phyloP scores from a whole-genome alignment of 2,888 invertebrate species.

The Rhagonycha fulva region DNA sequence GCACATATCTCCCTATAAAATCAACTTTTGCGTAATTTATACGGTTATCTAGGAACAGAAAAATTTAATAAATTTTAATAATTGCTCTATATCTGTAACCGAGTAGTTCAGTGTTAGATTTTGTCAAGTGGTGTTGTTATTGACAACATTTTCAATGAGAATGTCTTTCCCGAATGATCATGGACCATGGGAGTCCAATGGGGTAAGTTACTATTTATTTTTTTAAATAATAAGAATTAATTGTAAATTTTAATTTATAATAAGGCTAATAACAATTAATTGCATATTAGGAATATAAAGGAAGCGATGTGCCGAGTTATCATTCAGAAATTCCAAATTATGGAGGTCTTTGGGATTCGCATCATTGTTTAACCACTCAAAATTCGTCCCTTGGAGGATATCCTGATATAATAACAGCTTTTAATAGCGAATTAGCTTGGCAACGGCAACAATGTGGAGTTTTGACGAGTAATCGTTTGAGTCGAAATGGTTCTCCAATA shows the following conservation, averaged over 20 bases:
- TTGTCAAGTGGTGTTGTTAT: neutral
- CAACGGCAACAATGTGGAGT: slow-evolving; percentile 62
- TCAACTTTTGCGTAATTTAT: neutral
- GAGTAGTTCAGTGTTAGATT: neutral
- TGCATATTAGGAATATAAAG: slow-evolving; percentile 33
- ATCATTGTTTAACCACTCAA: slow-evolving; percentile 59
- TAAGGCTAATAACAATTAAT: neutral
- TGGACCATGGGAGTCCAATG: slow-evolving; percentile 51
- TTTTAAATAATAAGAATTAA: neutral
- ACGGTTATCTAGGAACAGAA: neutral
- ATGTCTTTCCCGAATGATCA: slow-evolving; percentile 54
- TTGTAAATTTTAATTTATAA: neutral
- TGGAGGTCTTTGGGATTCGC: slow-evolving; percentile 65
- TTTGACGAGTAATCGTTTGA: slow-evolving; percentile 50
- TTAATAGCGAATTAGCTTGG: slow-evolving; percentile 69
- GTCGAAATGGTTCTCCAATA: slow-evolving; percentile 40
- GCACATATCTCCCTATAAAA: neutral
- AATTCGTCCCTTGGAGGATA: slow-evolving; percentile 66
- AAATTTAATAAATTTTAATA: neutral
- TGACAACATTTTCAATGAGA: slow-evolving; percentile 44
- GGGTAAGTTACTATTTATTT: slow-evolving; percentile 41
- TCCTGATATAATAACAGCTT: slow-evolving; percentile 70
- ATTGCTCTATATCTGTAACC: neutral
- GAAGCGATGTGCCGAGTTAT: slow-evolving; percentile 47
- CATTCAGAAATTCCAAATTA: slow-evolving; percentile 50